These are phyloP conservation scores for Crossocerus cetratus DNA, from an alignment of 2,888 invertebrate genomes.

Conservation along the genomic window DNA sequence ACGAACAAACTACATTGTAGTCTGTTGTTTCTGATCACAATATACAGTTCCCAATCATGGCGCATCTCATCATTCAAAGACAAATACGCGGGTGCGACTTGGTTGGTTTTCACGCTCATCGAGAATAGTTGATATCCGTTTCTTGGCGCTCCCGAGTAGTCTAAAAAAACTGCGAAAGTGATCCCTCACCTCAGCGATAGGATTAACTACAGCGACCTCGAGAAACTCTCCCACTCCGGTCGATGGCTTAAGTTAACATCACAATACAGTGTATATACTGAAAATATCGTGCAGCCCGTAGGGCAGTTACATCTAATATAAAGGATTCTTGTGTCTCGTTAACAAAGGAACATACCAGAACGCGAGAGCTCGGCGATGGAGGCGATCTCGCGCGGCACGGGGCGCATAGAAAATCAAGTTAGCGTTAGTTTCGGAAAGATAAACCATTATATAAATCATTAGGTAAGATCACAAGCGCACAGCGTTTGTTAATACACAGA, in stretches of 20 bases:
- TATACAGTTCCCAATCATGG: constrained; percentile 69
- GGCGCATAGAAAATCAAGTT: constrained; percentile 26
- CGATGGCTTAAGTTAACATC: constrained; percentile 76
- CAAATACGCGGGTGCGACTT: constrained; percentile 66
- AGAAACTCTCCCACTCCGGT: constrained; percentile 70
- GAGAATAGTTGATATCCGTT: constrained; percentile 59
- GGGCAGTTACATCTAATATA: constrained; percentile 52
- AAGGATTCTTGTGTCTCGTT: constrained; percentile 47
- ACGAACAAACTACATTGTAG: constrained; percentile 77
- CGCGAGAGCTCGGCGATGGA: constrained; percentile 38
- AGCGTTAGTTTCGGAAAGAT: constrained; percentile 11
- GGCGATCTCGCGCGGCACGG: constrained; percentile 19
- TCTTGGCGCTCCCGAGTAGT: constrained; percentile 59
- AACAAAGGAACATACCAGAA: constrained; percentile 54
- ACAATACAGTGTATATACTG: constrained; percentile 75
- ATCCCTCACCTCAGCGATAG: constrained; percentile 68
- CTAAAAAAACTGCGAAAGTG: constrained; percentile 71
- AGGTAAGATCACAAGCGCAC: constrained; percentile 47
- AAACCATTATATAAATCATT: constrained; percentile 7
- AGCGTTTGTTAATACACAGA: constrained; percentile 44
- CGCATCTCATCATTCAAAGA: constrained; percentile 65
- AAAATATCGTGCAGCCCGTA: constrained; percentile 58
- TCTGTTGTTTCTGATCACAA: constrained; percentile 74
- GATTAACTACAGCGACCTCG: constrained; percentile 75
- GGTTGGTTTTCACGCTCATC: constrained; percentile 57